These are phyloP conservation scores for Malurus elegans DNA, from an alignment of 2,113 vertebrate species.

Conservation along the genomic window DNA sequence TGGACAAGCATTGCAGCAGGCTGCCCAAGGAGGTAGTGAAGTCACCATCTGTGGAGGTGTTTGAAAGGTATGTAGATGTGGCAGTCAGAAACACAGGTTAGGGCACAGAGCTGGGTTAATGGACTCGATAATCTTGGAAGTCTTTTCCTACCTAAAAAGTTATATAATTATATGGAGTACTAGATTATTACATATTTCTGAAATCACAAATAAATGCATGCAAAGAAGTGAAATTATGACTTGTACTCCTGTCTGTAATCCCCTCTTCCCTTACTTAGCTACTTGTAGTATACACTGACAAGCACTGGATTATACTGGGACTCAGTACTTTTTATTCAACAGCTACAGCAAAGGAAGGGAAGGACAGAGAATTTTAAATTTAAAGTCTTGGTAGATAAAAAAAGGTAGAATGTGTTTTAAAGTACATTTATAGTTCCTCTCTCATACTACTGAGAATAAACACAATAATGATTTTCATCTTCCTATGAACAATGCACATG, in stretches of 20 bases:
- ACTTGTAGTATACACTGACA: not conserved
- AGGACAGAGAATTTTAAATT: not conserved
- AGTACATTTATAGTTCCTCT: not conserved
- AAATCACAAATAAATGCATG: not conserved
- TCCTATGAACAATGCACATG: not conserved
- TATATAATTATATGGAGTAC: not conserved
- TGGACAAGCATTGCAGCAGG: not conserved
- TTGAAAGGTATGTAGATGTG: not conserved
- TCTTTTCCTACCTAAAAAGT: not conserved
- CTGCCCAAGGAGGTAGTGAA: not conserved
- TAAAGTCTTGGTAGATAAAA: not conserved
- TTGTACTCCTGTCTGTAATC: not conserved
- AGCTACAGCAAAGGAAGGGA: not conserved
- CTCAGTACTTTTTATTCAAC: not conserved
- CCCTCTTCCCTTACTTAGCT: not conserved
- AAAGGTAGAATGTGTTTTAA: not conserved
- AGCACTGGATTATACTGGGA: not conserved
- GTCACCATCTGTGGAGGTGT: not conserved
- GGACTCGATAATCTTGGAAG: not conserved
- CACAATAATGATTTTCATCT: not conserved
- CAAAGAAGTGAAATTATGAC: not conserved
- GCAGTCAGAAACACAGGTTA: not conserved
- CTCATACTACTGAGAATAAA: not conserved
- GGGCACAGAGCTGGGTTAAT: rapidly evolving
- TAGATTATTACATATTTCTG: not conserved